phyloP scores from a whole-genome alignment of 2,113 vertebrate genomes.

The Glaucomys volans region DNA sequence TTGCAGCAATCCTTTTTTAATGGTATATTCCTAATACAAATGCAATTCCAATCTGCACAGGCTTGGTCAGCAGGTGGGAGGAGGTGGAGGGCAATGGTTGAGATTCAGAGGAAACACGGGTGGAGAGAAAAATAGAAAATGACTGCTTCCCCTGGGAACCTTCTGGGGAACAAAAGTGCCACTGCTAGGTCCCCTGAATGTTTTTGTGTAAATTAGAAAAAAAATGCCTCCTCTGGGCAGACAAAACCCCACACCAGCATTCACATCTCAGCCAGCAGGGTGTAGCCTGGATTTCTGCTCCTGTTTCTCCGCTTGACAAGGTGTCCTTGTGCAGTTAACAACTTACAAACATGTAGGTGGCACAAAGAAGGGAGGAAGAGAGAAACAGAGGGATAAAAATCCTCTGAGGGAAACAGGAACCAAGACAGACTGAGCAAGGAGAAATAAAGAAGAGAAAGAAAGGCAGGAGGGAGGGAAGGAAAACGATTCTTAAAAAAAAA shows the following conservation, averaged over 20 bases:
- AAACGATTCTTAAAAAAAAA: no score
- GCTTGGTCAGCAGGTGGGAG: background rate
- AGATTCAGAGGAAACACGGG: background rate
- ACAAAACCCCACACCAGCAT: background rate
- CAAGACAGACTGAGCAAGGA: background rate
- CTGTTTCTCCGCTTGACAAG: background rate
- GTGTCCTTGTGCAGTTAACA: background rate
- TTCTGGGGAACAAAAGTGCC: background rate
- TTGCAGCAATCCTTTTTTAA: background rate
- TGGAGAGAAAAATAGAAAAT: slow-evolving; percentile 2
- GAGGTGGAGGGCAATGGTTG: background rate
- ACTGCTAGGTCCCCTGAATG: background rate
- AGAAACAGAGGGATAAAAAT: background rate
- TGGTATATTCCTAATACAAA: background rate
- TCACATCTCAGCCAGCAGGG: background rate
- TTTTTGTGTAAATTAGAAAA: background rate
- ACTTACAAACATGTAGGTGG: background rate
- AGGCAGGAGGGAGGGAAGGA: background rate
- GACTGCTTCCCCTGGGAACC: background rate
- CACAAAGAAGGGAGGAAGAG: background rate
- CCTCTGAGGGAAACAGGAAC: background rate
- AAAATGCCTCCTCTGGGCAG: background rate
- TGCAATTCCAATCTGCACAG: background rate
- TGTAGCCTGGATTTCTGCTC: background rate
- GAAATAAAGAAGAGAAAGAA: background rate